phyloP scores from a whole-genome alignment of 1,140 invertebrate species.

The Calycopis cecrops region DNA sequence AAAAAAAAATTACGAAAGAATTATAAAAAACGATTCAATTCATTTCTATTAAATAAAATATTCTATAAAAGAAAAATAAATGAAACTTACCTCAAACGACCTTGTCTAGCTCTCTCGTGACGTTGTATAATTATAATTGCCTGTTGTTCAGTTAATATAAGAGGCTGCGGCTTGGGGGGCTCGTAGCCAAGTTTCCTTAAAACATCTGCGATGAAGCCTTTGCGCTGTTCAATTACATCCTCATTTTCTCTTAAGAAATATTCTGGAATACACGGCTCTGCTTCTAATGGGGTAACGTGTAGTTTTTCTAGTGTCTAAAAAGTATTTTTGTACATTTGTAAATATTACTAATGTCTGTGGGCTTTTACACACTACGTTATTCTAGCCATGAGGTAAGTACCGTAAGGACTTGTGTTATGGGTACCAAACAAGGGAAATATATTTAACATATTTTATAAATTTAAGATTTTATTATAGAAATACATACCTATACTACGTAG shows the following conservation, averaged over 20 bases:
- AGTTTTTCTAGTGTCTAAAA: conserved; percentile 69
- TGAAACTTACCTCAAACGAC: conserved; percentile 76
- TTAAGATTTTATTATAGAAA: too few species aligned
- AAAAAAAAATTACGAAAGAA: too few species aligned
- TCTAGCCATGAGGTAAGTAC: too few species aligned
- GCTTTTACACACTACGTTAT: too few species aligned
- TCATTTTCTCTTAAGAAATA: conserved; percentile 82
- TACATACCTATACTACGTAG: too few species aligned
- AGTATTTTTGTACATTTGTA: neutral
- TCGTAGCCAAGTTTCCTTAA: conserved; percentile 81
- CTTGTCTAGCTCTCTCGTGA: conserved; percentile 93
- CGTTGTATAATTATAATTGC: conserved; percentile 91
- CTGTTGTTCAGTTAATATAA: conserved; percentile 85
- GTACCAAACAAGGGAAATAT: too few species aligned
- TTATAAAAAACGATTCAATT: too few species aligned
- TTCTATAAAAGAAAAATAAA: too few species aligned
- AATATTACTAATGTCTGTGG: too few species aligned
- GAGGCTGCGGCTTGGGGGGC: conserved; percentile 76
- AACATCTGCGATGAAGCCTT: conserved; percentile 79
- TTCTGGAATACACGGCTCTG: conserved; percentile 79
- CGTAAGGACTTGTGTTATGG: too few species aligned
- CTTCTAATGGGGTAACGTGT: conserved; percentile 79
- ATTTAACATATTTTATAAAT: too few species aligned
- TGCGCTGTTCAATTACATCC: conserved; percentile 77
- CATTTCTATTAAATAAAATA: too few species aligned